These are phyloP conservation scores for Oscheius sp. DNA, from an alignment of 2,888 invertebrate species.

Conservation along the genomic window DNA sequence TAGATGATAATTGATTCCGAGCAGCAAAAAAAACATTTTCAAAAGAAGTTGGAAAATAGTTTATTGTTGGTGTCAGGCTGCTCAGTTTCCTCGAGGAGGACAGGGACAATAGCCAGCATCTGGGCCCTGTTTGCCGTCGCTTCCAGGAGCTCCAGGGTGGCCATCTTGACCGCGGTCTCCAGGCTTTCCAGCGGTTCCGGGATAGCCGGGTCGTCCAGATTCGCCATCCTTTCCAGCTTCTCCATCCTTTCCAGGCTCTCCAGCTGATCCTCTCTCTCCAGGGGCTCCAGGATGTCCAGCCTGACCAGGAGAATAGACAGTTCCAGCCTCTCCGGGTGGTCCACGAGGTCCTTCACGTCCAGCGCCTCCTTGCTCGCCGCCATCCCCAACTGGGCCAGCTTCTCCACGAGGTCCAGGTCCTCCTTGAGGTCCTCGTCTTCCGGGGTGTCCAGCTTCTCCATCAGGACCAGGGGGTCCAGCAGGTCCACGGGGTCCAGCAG, in stretches of 20 bases:
- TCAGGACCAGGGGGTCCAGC: constrained; percentile 54
- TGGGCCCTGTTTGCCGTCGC: constrained; percentile 39
- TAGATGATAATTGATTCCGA: too few species aligned
- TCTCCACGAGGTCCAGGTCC: constrained; percentile 55
- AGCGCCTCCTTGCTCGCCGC: constrained; percentile 45
- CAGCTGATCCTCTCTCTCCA: constrained; percentile 43
- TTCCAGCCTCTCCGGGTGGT: constrained; percentile 51
- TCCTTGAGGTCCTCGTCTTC: constrained; percentile 54
- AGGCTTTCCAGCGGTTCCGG: constrained; percentile 43
- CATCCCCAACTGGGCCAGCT: constrained; percentile 50
- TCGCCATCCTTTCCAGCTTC: constrained; percentile 36
- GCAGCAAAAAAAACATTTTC: too few species aligned
- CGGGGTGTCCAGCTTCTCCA: constrained; percentile 55
- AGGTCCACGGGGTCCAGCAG: constrained; percentile 59
- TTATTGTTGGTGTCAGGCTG: too few species aligned
- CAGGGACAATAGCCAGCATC: constrained; percentile 28
- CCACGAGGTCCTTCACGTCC: constrained; percentile 54
- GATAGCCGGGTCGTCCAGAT: constrained; percentile 40
- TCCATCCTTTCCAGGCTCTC: constrained; percentile 43
- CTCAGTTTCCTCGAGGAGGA: too few species aligned
- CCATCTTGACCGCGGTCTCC: constrained; percentile 45
- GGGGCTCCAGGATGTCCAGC: constrained; percentile 42
- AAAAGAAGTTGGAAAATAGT: too few species aligned
- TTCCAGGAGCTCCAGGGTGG: constrained; percentile 40
- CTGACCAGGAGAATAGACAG: constrained; percentile 39